Percentiles rank a stretch among this genome's conserved stretches.
These are phyloP conservation scores for Heterocephalus glaber DNA, from an alignment of 2,113 vertebrate genomes.

Conservation along the genomic window DNA sequence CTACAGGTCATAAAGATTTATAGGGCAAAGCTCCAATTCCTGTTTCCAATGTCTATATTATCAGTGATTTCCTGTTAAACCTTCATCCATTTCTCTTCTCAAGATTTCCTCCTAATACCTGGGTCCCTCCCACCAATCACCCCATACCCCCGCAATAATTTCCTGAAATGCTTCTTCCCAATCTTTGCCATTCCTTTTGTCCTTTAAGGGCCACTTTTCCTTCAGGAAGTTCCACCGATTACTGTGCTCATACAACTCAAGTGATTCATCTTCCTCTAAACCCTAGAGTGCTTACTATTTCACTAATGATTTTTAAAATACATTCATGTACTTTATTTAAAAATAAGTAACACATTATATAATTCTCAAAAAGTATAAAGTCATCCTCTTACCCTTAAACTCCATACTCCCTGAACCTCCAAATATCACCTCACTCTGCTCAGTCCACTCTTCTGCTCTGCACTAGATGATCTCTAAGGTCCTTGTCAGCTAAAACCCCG, in stretches of 20 bases:
- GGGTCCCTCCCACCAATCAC: not conserved
- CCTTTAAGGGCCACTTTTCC: not conserved
- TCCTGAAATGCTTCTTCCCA: not conserved
- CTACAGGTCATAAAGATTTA: not conserved
- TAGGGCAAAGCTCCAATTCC: not conserved
- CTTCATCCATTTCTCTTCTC: not conserved
- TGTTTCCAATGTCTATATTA: not conserved
- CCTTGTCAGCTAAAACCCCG: not conserved
- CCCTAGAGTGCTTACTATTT: not conserved
- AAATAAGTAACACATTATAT: not conserved
- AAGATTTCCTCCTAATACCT: not conserved
- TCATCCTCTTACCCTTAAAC: not conserved
- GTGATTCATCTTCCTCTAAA: not conserved
- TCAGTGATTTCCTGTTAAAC: not conserved
- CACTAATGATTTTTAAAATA: not conserved
- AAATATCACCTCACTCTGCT: not conserved
- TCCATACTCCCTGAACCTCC: not conserved
- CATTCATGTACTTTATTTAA: not conserved
- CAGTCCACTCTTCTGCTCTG: not conserved
- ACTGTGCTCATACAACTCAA: not conserved
- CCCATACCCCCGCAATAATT: not conserved
- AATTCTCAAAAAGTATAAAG: not conserved
- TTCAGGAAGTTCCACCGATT: not conserved
- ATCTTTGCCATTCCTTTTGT: not conserved
- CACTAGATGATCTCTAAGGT: not conserved